Conservation (phyloP, 1,140 invertebrate species). For the Nasonia vitripennis region DNA sequence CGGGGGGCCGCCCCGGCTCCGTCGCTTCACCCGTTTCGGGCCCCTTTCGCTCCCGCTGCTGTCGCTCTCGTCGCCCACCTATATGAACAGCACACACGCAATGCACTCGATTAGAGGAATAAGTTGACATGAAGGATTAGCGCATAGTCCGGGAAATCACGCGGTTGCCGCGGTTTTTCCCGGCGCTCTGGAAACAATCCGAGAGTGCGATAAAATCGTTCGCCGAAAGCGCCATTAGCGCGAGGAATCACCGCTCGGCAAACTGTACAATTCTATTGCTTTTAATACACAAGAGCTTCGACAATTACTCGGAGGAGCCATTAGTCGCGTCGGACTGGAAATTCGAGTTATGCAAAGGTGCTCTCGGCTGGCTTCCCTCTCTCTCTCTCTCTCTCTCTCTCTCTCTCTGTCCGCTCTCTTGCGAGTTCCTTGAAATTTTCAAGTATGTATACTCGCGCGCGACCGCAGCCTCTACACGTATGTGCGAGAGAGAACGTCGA, state of each 20-base stretch:
- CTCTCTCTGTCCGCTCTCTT: neutral
- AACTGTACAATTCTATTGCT: neutral
- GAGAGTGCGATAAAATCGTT: neutral
- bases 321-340: constrained; percentile 46
- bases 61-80: constrained; percentile 74
- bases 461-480: neutral
- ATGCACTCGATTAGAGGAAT: neutral
- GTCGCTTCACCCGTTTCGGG: constrained; percentile 71
- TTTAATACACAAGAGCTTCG: neutral
- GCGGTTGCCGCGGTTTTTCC: neutral
- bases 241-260: neutral
- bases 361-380: neutral
- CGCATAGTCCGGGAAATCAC: neutral
- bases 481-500: neutral
- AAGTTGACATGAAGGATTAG: neutral
- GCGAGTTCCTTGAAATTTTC: constrained; percentile 37
- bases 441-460: neutral
- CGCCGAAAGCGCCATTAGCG: neutral
- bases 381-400: neutral
- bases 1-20: constrained; percentile 66
- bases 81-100: neutral
- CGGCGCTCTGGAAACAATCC: neutral
- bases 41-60: constrained; percentile 71
- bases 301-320: constrained; percentile 29
- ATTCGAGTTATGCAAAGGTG: constrained; percentile 55